Evolutionary conservation across 2,888 invertebrate species (phyloP).

Genomic region (Drosophila leonis): DNA sequence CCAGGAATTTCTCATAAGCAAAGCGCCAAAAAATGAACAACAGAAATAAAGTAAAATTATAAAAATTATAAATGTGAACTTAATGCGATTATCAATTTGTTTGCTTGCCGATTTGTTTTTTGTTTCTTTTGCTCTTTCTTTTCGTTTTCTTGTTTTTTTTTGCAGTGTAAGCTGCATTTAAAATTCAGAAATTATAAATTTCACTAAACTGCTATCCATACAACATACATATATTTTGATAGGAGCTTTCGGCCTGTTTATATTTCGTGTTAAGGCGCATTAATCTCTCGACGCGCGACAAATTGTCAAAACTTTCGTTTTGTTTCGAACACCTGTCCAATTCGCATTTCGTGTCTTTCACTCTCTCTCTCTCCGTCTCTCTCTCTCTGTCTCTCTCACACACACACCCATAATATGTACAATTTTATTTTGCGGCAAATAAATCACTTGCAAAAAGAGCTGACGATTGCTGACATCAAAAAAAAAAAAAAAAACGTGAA

Average conservation of each 20-base stretch:
- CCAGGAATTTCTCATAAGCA: constrained; percentile 48
- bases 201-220: constrained; percentile 9
- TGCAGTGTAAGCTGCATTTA: constrained; percentile 48
- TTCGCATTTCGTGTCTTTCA: constrained; percentile 24
- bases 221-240: background rate
- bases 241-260: constrained; percentile 13
- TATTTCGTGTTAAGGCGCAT: constrained; percentile 14
- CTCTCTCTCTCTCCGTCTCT: constrained; percentile 2
- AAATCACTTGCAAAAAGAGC: constrained; percentile 41
- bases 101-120: constrained; percentile 5
- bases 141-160: constrained; percentile 16
- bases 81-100: constrained; percentile 62
- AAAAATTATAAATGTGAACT: constrained; percentile 28
- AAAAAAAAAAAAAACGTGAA: constrained; percentile 1
- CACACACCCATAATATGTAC: background rate
- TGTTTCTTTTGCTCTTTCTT: background rate
- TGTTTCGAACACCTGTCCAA: constrained; percentile 51
- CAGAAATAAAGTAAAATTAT: constrained; percentile 2
- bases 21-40: constrained; percentile 9
- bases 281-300: constrained; percentile 35
- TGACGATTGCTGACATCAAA: constrained; percentile 39
- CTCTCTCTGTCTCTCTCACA: background rate
- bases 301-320: constrained; percentile 53
- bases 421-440: constrained; percentile 31
- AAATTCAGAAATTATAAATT: constrained; percentile 21